Evolutionary conservation across 53 echinoderm and acorn worm genomes (phyloP).

Genomic region (Hippasteria phrygiana): DNA sequence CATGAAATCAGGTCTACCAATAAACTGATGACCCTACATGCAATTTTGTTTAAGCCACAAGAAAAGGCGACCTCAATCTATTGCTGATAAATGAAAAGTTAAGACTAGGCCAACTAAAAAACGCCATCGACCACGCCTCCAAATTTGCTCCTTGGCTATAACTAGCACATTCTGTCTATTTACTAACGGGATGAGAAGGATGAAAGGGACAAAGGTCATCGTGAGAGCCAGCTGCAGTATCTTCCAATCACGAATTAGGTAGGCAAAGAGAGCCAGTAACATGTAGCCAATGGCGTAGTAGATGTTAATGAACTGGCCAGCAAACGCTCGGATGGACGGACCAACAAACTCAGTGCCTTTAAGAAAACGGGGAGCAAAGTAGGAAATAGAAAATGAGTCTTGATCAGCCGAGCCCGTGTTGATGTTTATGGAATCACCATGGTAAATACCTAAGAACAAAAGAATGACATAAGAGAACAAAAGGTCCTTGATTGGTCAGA

Average conservation of each 20-base stretch:
- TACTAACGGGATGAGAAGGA: slow-evolving; percentile 78
- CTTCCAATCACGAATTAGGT: slow-evolving; percentile 81
- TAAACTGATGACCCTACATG: too few species aligned
- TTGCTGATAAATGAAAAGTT: too few species aligned
- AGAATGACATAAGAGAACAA: too few species aligned
- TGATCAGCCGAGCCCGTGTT: neutral
- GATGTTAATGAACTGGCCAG: slow-evolving; percentile 74
- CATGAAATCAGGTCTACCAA: too few species aligned
- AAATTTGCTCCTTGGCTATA: too few species aligned
- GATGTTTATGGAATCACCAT: too few species aligned
- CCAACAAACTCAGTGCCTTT: slow-evolving; percentile 86
- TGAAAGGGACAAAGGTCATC: slow-evolving; percentile 66
- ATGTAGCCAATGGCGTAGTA: slow-evolving; percentile 80
- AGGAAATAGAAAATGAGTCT: neutral
- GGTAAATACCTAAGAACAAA: too few species aligned
- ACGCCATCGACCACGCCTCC: too few species aligned
- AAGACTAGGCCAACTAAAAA: too few species aligned
- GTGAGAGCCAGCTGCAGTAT: slow-evolving; percentile 74
- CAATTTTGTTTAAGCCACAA: too few species aligned
- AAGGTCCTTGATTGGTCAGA: too few species aligned
- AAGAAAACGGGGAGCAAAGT: neutral
- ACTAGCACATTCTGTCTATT: neutral
- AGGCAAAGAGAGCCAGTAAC: slow-evolving; percentile 78
- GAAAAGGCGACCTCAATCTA: too few species aligned
- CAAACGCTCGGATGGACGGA: slow-evolving; percentile 69